Evolutionary conservation across 2,797 vertebrate species (phyloP).

Genomic region (Lepus oiostolus): DNA sequence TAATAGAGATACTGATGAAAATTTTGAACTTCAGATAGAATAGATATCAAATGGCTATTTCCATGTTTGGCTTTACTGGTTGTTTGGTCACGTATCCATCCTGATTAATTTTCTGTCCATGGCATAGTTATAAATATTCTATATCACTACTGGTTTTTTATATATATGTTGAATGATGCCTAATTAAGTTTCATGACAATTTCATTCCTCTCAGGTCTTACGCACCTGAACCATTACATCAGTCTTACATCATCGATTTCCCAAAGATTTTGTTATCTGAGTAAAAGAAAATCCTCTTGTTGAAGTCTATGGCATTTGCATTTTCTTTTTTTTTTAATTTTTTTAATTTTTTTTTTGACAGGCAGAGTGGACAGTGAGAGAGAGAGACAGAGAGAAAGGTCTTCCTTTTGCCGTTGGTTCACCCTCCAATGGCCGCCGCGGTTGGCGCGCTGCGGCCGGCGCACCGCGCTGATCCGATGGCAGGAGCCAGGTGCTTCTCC

Average conservation of each 20-base stretch:
- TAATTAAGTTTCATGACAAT: background rate
- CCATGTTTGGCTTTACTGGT: background rate
- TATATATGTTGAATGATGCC: background rate
- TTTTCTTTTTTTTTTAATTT: background rate
- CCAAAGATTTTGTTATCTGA: constrained; percentile 26
- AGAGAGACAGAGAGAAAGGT: too few species aligned
- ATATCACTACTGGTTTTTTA: background rate
- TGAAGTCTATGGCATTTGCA: background rate
- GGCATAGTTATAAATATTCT: background rate
- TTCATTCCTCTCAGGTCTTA: background rate
- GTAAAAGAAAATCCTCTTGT: background rate
- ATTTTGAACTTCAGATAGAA: background rate
- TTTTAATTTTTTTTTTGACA: too few species aligned
- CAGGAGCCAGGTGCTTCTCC: too few species aligned
- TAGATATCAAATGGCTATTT: background rate
- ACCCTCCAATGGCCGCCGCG: too few species aligned
- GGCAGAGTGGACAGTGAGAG: too few species aligned
- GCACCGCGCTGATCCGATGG: too few species aligned
- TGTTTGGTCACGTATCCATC: background rate
- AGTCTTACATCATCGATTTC: background rate
- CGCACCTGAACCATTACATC: background rate
- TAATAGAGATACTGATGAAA: background rate
- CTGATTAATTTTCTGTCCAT: background rate
- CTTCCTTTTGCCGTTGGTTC: too few species aligned
- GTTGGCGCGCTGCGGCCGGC: too few species aligned